Evolutionary conservation across 1,140 invertebrate genomes (phyloP).

Genomic region (Caerostris darwini): DNA sequence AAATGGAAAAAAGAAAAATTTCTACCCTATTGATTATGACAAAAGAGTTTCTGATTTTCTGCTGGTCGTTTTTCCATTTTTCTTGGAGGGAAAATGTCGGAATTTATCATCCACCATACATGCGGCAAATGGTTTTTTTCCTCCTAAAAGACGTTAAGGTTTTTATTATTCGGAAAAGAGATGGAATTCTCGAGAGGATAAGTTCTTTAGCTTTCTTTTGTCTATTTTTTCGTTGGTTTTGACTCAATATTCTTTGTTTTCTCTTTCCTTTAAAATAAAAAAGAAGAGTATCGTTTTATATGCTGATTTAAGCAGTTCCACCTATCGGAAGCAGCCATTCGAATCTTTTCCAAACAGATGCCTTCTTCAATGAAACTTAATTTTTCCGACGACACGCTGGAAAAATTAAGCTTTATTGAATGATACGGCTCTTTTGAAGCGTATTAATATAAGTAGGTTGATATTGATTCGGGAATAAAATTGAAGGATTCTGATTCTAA

Average conservation of each 20-base stretch:
- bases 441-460: too few species aligned
- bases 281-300: constrained; percentile 51
- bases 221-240: constrained; percentile 32
- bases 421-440: not conserved
- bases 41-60: constrained; percentile 74
- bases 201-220: constrained; percentile 60
- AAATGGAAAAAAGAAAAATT: constrained; percentile 41
- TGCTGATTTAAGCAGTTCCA: constrained; percentile 47
- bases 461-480: too few species aligned
- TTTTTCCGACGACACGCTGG: not conserved
- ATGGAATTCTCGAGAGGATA: constrained; percentile 59
- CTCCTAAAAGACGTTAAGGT: constrained; percentile 64
- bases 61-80: constrained; percentile 68
- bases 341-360: too few species aligned
- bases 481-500: too few species aligned
- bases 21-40: constrained; percentile 66
- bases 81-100: constrained; percentile 46
- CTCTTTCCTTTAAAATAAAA: not conserved
- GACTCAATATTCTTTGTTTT: constrained; percentile 44
- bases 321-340: not conserved
- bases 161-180: constrained; percentile 67
- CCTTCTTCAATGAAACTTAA: not conserved
- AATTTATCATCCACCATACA: constrained; percentile 65
- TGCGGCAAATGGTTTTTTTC: constrained; percentile 60
- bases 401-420: not conserved